phyloP scores from a whole-genome alignment of 2,113 vertebrate species.

The Nesogale talazaci region DNA sequence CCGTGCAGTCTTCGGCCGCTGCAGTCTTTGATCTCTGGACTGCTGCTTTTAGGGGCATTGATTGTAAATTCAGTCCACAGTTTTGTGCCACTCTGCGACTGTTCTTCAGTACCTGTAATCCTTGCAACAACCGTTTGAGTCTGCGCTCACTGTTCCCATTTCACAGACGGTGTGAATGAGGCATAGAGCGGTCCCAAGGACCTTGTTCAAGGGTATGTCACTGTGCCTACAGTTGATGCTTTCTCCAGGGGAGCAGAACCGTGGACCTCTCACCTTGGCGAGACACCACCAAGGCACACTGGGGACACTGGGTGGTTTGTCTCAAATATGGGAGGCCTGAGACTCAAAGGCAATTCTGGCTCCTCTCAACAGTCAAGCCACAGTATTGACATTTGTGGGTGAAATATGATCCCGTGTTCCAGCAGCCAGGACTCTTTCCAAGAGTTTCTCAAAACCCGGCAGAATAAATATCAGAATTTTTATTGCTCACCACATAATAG shows the following conservation, averaged over 20 bases:
- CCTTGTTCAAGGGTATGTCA: not conserved
- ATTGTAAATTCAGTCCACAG: no score
- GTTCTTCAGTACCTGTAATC: not conserved
- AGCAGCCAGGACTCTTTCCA: not conserved
- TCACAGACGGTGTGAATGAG: not conserved
- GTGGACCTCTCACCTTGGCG: not conserved
- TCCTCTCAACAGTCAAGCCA: not conserved
- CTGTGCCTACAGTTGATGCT: not conserved
- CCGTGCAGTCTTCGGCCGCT: no score
- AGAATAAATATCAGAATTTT: slow-evolving; percentile 74
- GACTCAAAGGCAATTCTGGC: not conserved
- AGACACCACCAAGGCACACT: not conserved
- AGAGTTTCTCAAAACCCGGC: slow-evolving; percentile 45
- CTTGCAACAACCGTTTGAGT: not conserved
- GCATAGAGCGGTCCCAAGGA: not conserved
- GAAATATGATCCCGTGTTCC: not conserved
- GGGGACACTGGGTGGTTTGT: not conserved
- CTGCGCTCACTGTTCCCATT: not conserved
- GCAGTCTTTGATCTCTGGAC: no score
- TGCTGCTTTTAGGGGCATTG: no score
- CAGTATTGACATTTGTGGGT: not conserved
- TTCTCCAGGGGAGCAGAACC: not conserved
- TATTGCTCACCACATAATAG: slow-evolving; percentile 68
- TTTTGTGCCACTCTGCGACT: not conserved
- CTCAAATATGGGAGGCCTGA: no score